Base-by-base conservation (phyloP, 2,113 vertebrate genomes). In the Pteruthius melanotis region DNA sequence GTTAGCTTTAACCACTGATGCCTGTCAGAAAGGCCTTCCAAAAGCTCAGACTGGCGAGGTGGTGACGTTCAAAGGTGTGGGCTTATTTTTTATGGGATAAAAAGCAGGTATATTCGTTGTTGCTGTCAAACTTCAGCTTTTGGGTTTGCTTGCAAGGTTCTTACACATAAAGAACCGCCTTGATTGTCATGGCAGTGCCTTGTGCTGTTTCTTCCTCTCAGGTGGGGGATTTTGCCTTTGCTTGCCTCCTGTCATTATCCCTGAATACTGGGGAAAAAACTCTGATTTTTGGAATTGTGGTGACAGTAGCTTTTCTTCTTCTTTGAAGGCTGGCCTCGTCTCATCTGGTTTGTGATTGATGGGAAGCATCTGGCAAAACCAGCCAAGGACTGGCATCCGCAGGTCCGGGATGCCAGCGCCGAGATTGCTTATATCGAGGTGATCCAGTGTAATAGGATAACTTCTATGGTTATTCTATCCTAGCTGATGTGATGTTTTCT, bases 1-100 rank as follows among this genome's bases (percentile, higher is more conserved):
- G 0, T 95, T 99, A 89, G 99, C 99, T 56, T 98, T 99, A 95
- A 99, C 99, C 93, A 99, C 99, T 19, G 99, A 99, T 3, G 99
- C 98, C 50, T 99, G 99, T 98, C 99, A 99, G 97, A 99, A 99
- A 64, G 99, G 99, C 57, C 98, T 99, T 49, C 99, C 99, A 23
- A 99, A 99, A 98, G 98, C 99, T 81, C 99, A 99, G 94, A 99
- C 99, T 0, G 99, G 99, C 8, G 99, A 99, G 81, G 99, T 99
- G 72, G 99, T 98, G 20, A 98, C 98, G 1, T 99, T 99, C 96
- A 99, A 99, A 99, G 99, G 99, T 99, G 97, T n/a, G 80, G 18
- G 19, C 57, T 78, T 39, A 53, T 80, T 83, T 47, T 47, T 56
- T 28, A 8, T 35, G 18, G 31, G 7, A 13, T 72, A 40, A 91